Base-by-base conservation (phyloP, 2,888 invertebrate genomes). In the Callyntrura sp. region DNA sequence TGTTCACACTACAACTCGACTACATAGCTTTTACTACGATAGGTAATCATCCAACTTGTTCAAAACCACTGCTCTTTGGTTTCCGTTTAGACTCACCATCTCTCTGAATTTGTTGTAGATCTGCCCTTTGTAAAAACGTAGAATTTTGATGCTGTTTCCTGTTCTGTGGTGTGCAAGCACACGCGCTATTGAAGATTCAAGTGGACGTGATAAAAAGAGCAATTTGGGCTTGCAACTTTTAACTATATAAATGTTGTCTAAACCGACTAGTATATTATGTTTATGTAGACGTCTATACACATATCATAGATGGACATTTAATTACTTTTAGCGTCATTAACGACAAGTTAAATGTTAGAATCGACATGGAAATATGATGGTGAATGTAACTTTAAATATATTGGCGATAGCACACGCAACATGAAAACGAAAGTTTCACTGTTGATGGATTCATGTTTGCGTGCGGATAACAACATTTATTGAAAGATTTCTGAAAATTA, bases 141-240 rank as follows among this genome's bases (percentile, higher is more conserved):
- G 5, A 4, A 20, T 20, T 45, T 20, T n/a, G 48, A 48, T 68
- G 6, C 11, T 43, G 0, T 43, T n/a, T 68, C n/a, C 11, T 68
- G n/a, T n/a, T n/a, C n/a, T n/a, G n/a, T n/a, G n/a, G n/a, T n/a
- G n/a, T n/a, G n/a, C n/a, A n/a, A n/a, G 65, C 65, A 17, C 43
- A 35, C 68, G 35, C n/a, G 68, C 4, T 65, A 28, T 43, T 70
- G 45, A 70, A 14, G 23, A 28, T 25, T 51, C 51, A 51, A 78
- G 78, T 78, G 78, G 78, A 78, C 78, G 78, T 78, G 51, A 78
- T 55, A 78, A n/a, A 55, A 55, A 78, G 25, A 20, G 55, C 55
- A 55, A 78, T 70, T 48, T 51, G 78, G 78, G 51, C 55, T 78
- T 45, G 43, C 20, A 25, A 17, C 12, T 20, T 43, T 43, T 9